Conservation (phyloP, 1,140 invertebrate species). For the Maconellicoccus hirsutus region DNA sequence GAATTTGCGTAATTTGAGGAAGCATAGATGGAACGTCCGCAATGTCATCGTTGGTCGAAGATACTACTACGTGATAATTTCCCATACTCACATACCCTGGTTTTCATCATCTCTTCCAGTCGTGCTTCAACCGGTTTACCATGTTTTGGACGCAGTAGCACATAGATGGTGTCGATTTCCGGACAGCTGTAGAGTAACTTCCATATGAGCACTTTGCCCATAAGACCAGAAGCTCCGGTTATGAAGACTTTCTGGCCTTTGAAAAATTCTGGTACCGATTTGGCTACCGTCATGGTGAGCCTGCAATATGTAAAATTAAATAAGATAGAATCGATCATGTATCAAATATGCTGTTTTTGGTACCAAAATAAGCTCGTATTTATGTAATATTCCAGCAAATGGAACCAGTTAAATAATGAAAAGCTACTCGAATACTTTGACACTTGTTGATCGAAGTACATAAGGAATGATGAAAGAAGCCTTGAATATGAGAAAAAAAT, state of each 20-base stretch:
- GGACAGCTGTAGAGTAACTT: slow-evolving; percentile 46
- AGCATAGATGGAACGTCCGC: too few relatives aligned
- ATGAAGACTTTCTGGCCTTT: slow-evolving; percentile 53
- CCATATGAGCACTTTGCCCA: slow-evolving; percentile 52
- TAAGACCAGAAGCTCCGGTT: slow-evolving; percentile 49
- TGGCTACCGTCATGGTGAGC: slow-evolving; percentile 15
- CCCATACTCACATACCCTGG: slow-evolving; percentile 27
- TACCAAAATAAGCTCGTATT: too few relatives aligned
- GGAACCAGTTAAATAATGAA: too few relatives aligned
- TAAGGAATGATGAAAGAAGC: background rate
- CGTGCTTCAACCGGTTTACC: slow-evolving; percentile 32
- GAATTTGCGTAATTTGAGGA: too few relatives aligned
- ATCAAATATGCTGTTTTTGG: too few relatives aligned
- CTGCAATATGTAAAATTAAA: background rate
- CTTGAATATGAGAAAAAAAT: background rate
- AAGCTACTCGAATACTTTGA: too few relatives aligned
- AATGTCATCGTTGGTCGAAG: background rate
- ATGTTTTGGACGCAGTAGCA: slow-evolving; percentile 42
- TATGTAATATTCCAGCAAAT: too few relatives aligned
- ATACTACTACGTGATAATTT: too few relatives aligned
- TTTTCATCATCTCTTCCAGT: slow-evolving; percentile 31
- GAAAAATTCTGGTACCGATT: slow-evolving; percentile 41
- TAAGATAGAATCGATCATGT: too few relatives aligned
- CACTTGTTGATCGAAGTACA: too few relatives aligned
- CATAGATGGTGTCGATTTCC: slow-evolving; percentile 39